Percentiles rank a stretch among this genome's conserved stretches.
phyloP scores from a whole-genome alignment of 2,797 vertebrate genomes.

The Chelonia mydas region DNA sequence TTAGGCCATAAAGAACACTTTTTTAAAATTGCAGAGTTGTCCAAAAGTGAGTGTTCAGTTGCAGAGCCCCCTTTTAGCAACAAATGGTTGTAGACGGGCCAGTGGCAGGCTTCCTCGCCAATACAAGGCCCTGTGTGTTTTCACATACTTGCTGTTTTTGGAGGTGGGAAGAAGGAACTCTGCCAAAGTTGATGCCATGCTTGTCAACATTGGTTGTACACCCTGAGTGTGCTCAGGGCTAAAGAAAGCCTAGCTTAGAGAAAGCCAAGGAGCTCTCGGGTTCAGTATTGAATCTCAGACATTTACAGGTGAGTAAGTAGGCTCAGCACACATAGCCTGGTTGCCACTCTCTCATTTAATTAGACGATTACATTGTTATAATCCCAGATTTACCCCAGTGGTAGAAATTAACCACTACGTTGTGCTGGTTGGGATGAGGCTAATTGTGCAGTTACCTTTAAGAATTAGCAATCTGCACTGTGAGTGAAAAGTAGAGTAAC shows the following conservation, averaged over 20 bases:
- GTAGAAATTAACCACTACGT: not conserved
- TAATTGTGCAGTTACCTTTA: not conserved
- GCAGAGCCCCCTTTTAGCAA: not conserved
- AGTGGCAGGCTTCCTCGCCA: not conserved
- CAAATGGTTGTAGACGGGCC: not conserved
- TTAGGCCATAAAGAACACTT: not conserved
- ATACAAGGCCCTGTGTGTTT: not conserved
- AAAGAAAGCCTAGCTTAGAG: not conserved
- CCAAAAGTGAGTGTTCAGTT: not conserved
- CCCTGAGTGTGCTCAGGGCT: not conserved
- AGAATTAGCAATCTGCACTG: not conserved
- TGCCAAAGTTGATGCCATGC: not conserved
- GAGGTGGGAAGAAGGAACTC: not conserved
- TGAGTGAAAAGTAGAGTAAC: rapidly evolving
- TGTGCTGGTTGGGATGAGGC: not conserved
- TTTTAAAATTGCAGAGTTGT: not conserved
- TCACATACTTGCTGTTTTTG: slow-evolving; percentile 39
- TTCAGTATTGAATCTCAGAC: not conserved
- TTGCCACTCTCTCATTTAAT: not conserved
- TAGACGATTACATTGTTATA: not conserved
- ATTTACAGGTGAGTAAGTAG: not conserved
- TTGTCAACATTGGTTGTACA: not conserved
- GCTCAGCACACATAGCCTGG: rapidly evolving
- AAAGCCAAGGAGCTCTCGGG: not conserved
- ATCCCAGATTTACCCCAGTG: not conserved